Evolutionary conservation across 2,113 vertebrate species (phyloP), one percentile per base, ranked within the genome.

Genomic region (Puffinus mauretanicus): DNA sequence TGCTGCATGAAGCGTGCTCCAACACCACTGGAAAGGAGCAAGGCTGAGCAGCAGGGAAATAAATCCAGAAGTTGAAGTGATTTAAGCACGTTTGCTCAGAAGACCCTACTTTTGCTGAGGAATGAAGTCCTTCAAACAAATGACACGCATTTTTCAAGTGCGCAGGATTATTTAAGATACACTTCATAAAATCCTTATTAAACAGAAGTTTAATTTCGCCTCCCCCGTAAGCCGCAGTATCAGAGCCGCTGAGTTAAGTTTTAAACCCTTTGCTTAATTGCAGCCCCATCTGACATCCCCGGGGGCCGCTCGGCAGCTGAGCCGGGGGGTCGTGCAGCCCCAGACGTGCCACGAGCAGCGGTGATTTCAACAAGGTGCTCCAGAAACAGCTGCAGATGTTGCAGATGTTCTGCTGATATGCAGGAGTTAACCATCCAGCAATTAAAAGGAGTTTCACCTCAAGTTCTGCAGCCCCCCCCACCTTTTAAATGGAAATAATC

Each of bases 121-220:
- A 62, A 30, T 1, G 2, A 70, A 32, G 49, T 20, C 84, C 51
- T 72, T 52, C 27, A 52, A 38, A 57, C 47, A 25, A 29, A 38
- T 1, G 4, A 15, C 34, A 24, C 1, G 4, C 12, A 1, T 57
- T 38, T 58, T 22, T 36, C n/a, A 32, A 38, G 58, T 0, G 3
- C 0, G 1, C n/a, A 19, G 69, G 69, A 51, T 27, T 24, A 36
- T 27, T 49, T 11, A 36, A 62, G 83, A 36, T 10, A 32, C 40
- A 25, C 76, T 76, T 62, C 61, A 69, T 46, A 69, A 92, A 92
- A 62, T 20, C 70, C 70, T 19, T 9, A 82, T 76, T 76, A 69
- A 76, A 34, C 30, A 22, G 4, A 25, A 46, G 22, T 25, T 58
- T 52, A 25, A 80, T 55, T 62, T 55, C 17, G 1, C 34, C n/a